These are phyloP conservation scores for Stratiolaelaps scimitus DNA, from an alignment of 1,140 invertebrate species.

Conservation along the genomic window DNA sequence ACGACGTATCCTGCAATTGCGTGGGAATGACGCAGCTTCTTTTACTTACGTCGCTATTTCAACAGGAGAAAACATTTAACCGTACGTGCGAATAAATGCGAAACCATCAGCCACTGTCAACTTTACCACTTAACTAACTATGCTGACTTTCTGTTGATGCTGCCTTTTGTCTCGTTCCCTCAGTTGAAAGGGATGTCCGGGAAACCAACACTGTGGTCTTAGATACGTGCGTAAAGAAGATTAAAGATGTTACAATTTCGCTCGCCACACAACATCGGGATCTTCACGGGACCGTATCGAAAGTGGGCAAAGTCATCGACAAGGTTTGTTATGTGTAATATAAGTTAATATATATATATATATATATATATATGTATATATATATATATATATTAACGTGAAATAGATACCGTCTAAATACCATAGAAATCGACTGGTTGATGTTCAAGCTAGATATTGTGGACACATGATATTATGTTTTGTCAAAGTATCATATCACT, in stretches of 20 bases:
- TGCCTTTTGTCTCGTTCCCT: not conserved
- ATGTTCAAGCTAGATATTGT: no score
- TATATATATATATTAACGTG: no score
- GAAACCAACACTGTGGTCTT: slow-evolving; percentile 29
- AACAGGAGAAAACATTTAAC: not conserved
- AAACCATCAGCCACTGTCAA: slow-evolving; percentile 35
- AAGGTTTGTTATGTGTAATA: slow-evolving; percentile 53
- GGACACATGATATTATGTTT: no score
- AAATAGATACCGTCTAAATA: no score
- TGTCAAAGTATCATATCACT: no score
- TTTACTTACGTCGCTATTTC: no score
- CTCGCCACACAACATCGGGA: slow-evolving; percentile 64
- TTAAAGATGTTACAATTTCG: slow-evolving; percentile 31
- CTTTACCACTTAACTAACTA: slow-evolving; percentile 39
- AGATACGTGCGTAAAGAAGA: slow-evolving; percentile 32
- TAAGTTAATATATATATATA: no score
- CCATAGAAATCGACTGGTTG: no score
- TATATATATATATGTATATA: no score
- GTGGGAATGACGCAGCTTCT: no score
- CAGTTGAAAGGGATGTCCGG: not conserved
- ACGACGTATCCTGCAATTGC: no score
- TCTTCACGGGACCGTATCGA: slow-evolving; percentile 76
- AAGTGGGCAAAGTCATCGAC: slow-evolving; percentile 91
- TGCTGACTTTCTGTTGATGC: slow-evolving; percentile 37
- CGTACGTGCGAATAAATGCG: slow-evolving; percentile 28